Conservation (phyloP, 1,140 invertebrate species). For the Eciton burchellii region DNA sequence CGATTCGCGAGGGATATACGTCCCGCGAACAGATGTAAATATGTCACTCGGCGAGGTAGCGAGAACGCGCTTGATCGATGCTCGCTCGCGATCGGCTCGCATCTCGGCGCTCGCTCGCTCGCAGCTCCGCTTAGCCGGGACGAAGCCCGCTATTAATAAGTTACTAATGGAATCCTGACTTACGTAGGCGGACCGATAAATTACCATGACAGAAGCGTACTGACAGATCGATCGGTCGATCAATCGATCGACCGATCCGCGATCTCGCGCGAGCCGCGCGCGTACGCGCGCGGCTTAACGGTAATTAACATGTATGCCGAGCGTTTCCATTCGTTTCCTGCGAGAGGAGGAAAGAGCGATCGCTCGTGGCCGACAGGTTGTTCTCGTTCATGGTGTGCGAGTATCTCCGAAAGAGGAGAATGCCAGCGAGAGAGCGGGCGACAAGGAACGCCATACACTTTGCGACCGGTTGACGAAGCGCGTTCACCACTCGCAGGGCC, state of each 20-base stretch:
- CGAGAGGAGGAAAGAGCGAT: not conserved
- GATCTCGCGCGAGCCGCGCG: not conserved
- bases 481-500: not conserved
- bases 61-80: conserved; percentile 65
- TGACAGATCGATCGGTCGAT: conserved; percentile 43
- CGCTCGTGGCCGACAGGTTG: no score
- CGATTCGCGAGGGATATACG: conserved; percentile 30
- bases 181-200: conserved; percentile 79
- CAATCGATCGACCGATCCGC: conserved; percentile 2
- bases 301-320: conserved; percentile 64
- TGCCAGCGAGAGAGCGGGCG: not conserved
- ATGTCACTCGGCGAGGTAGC: conserved; percentile 41
- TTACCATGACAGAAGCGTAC: conserved; percentile 69
- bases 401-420: not conserved
- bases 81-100: not conserved
- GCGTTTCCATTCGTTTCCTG: conserved; percentile 37
- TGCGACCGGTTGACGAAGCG: not conserved
- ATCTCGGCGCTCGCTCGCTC: not conserved
- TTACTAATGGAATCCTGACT: conserved; percentile 79
- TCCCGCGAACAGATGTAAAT: conserved; percentile 63
- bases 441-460: not conserved
- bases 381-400: not conserved
- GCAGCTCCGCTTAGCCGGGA: not conserved
- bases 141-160: conserved; percentile 77
- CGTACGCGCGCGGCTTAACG: conserved; percentile 38